These are phyloP conservation scores for Gopherus evgoodei DNA, from an alignment of 2,113 vertebrate genomes.

Conservation along the genomic window DNA sequence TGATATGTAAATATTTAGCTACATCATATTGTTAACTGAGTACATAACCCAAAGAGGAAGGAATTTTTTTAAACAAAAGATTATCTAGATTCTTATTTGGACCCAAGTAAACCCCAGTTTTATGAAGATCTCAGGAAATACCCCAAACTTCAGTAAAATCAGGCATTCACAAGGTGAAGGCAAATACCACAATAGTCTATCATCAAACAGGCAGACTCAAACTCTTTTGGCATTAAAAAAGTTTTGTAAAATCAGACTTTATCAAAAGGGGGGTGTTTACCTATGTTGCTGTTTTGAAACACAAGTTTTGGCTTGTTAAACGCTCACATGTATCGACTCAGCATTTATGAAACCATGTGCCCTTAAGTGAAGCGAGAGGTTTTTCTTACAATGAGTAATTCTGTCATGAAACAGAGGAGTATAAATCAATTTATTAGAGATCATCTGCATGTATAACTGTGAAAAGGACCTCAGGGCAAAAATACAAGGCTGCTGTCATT, in stretches of 20 bases:
- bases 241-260: neutral
- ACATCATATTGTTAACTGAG: neutral
- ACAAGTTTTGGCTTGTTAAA: neutral
- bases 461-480: slow-evolving; percentile 3
- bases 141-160: slow-evolving; percentile 1
- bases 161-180: neutral
- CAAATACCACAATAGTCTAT: neutral
- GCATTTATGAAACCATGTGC: slow-evolving; percentile 23
- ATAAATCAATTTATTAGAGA: slow-evolving; percentile 51
- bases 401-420: slow-evolving; percentile 26
- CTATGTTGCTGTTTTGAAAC: neutral
- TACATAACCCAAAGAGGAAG: neutral
- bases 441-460: slow-evolving; percentile 15
- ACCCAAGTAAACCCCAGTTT: neutral
- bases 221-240: neutral
- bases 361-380: neutral
- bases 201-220: neutral
- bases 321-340: slow-evolving; percentile 6
- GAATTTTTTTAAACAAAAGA: neutral
- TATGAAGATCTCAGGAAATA: neutral
- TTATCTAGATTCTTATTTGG: neutral
- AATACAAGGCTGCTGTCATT: slow-evolving; percentile 22
- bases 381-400: slow-evolving; percentile 38
- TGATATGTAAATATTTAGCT: neutral
- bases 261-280: neutral